phyloP scores from a whole-genome alignment of 1,140 invertebrate genomes.

The Anoplophora glabripennis region DNA sequence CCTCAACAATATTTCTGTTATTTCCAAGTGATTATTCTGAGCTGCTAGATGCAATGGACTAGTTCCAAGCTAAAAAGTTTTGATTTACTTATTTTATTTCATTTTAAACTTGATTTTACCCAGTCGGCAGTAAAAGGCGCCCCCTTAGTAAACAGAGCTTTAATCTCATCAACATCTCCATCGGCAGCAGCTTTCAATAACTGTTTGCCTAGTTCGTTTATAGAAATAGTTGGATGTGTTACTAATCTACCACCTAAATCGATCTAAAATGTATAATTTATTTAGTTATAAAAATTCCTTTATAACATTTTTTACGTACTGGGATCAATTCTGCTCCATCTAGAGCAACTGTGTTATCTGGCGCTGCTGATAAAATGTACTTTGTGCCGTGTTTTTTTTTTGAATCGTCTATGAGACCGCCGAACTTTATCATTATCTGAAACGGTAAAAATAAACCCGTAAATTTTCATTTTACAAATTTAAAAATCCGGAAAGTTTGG shows the following conservation, averaged over 20 bases:
- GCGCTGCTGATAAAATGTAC: conserved; percentile 25
- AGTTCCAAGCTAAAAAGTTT: conserved; percentile 69
- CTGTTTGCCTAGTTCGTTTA: conserved; percentile 74
- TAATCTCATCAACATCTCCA: conserved; percentile 74
- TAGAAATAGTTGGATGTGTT: conserved; percentile 20
- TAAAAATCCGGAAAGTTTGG: conserved; percentile 17
- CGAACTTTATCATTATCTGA: conserved; percentile 42
- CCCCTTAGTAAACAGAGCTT: conserved; percentile 78
- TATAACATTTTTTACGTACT: conserved; percentile 27
- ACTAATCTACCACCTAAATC: conserved; percentile 21
- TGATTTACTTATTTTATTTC: neutral
- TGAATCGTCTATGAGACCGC: conserved; percentile 20
- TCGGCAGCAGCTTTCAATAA: conserved; percentile 74
- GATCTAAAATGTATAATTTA: conserved; percentile 28
- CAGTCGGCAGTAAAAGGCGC: conserved; percentile 91
- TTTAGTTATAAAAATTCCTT: conserved; percentile 1
- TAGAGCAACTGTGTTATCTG: conserved; percentile 11
- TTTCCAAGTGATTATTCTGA: conserved; percentile 76
- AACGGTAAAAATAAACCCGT: conserved; percentile 23
- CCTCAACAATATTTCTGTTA: conserved; percentile 76
- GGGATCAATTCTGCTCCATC: conserved; percentile 29
- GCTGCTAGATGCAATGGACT: conserved; percentile 86
- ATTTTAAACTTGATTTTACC: conserved; percentile 55
- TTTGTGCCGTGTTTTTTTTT: conserved; percentile 26
- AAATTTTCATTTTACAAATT: conserved; percentile 16